A percentile compares a stretch with the other conserved stretches of the same genome.
These are phyloP conservation scores for Pocota personata DNA, from an alignment of 2,888 invertebrate species.

Conservation along the genomic window DNA sequence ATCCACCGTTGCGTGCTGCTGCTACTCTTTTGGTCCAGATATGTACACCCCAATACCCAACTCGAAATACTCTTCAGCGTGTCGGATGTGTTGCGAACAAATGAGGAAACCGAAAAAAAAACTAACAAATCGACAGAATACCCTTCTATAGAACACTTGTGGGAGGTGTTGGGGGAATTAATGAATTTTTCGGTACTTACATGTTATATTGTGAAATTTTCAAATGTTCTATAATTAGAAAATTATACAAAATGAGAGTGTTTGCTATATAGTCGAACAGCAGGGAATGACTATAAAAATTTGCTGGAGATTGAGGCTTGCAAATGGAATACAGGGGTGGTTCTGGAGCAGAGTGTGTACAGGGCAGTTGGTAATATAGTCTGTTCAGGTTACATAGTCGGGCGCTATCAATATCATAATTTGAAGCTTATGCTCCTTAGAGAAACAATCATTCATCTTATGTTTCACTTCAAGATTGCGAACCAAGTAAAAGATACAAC, in stretches of 20 bases:
- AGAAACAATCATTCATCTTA: no score
- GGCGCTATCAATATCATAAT: no score
- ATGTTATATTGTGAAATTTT: slow-evolving; percentile 45
- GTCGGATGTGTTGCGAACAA: slow-evolving; percentile 35
- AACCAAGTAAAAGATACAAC: no score
- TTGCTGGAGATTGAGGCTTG: background rate
- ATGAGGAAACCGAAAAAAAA: background rate
- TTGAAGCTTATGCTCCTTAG: no score
- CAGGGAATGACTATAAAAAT: background rate
- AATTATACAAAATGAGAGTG: slow-evolving; percentile 7
- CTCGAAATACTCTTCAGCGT: slow-evolving; percentile 25
- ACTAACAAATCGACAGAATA: slow-evolving; percentile 44
- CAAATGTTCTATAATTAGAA: slow-evolving; percentile 61
- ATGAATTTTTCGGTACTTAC: slow-evolving; percentile 54
- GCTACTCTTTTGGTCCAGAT: slow-evolving; percentile 18
- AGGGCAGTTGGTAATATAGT: no score
- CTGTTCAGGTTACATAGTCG: no score
- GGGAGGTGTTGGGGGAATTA: slow-evolving; percentile 15
- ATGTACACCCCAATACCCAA: slow-evolving; percentile 6
- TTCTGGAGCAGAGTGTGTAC: background rate
- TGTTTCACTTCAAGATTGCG: no score
- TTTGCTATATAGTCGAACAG: slow-evolving; percentile 14
- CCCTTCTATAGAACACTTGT: background rate
- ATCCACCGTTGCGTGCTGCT: slow-evolving; percentile 38
- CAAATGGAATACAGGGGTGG: slow-evolving; percentile 7